A percentile compares a stretch with the other conserved stretches of the same genome.
phyloP scores from a whole-genome alignment of 2,113 vertebrate genomes.

The Carassius auratus region DNA sequence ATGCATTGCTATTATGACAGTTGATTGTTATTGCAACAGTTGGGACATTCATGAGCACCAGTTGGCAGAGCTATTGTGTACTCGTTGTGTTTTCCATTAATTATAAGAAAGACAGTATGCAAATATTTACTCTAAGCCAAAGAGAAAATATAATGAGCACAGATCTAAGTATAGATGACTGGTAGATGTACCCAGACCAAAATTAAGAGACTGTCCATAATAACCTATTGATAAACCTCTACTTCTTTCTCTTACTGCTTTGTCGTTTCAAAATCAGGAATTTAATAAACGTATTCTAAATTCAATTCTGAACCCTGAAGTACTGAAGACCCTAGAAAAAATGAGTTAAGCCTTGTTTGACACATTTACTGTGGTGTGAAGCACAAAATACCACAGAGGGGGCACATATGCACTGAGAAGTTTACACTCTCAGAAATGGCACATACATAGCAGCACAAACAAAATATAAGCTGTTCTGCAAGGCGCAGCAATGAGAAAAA shows the following conservation, averaged over 20 bases:
- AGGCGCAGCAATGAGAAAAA: not conserved
- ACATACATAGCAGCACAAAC: not conserved
- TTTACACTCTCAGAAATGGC: not conserved
- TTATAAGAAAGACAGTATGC: not conserved
- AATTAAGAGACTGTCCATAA: not conserved
- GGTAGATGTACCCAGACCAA: not conserved
- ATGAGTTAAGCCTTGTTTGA: not conserved
- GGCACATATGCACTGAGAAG: not conserved
- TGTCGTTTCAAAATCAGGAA: not conserved
- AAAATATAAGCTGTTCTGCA: not conserved
- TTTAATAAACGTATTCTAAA: not conserved
- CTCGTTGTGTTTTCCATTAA: not conserved
- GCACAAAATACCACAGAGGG: not conserved
- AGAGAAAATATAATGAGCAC: not conserved
- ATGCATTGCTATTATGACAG: constrained; percentile 34
- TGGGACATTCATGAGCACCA: constrained; percentile 6
- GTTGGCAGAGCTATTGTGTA: constrained; percentile 11
- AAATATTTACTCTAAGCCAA: constrained; percentile 6
- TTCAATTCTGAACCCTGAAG: not conserved
- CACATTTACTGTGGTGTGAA: not conserved
- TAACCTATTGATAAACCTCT: not conserved
- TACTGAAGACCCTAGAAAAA: not conserved
- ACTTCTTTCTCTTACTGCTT: not conserved
- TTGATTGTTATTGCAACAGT: constrained; percentile 4
- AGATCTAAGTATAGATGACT: no score